Percentiles rank a stretch among this genome's conserved stretches.
phyloP scores from a whole-genome alignment of 2,113 vertebrate species.

The Petrocephalus zakoni region DNA sequence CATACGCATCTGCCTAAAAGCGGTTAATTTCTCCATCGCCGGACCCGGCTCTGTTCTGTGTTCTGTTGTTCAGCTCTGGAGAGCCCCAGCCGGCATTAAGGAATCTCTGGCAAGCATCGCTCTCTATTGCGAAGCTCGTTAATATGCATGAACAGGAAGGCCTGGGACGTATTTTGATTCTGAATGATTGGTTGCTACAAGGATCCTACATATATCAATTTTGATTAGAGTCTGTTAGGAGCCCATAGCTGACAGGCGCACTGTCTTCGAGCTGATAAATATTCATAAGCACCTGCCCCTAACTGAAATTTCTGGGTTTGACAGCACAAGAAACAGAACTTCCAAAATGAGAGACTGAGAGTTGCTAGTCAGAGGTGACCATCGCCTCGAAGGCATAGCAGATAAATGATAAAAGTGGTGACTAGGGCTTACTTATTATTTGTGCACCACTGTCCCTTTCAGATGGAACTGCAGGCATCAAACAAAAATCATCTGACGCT shows the following conservation, averaged over 20 bases:
- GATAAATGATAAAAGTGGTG: neutral
- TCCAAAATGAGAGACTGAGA: neutral
- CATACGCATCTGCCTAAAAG: neutral
- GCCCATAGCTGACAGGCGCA: constrained; percentile 52
- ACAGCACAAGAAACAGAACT: constrained; percentile 19
- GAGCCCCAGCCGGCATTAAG: neutral
- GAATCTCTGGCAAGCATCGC: neutral
- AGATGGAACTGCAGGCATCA: neutral
- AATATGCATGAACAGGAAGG: constrained; percentile 15
- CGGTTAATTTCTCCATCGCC: neutral
- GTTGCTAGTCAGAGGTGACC: neutral
- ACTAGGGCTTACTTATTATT: neutral
- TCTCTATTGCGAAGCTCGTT: neutral
- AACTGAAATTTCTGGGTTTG: constrained; percentile 26
- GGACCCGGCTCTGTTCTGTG: neutral
- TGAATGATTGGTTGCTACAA: constrained; percentile 36
- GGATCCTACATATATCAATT: constrained; percentile 41
- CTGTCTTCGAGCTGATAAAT: constrained; percentile 48
- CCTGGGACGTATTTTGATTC: constrained; percentile 30
- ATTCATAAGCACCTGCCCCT: constrained; percentile 57
- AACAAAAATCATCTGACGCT: neutral
- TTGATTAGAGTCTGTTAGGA: constrained; percentile 47
- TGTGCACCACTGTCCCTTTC: neutral
- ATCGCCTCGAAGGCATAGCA: neutral
- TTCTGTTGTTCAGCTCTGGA: neutral